Base-by-base conservation (phyloP, 2,888 invertebrate species). In the Melanchra persicariae region DNA sequence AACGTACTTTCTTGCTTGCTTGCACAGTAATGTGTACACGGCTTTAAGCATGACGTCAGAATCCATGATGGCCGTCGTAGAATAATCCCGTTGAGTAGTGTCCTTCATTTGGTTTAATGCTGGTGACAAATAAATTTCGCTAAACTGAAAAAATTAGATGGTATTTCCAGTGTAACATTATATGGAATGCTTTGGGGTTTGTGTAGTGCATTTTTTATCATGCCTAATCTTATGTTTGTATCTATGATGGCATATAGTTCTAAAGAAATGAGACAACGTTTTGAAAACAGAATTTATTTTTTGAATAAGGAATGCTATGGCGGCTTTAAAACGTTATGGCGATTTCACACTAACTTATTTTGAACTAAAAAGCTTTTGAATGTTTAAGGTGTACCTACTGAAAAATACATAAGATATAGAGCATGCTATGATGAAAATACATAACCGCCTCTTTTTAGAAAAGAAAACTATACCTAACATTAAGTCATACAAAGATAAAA, bases 101-200 rank as follows among this genome's bases (percentile, higher is more conserved):
- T 74, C 74, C 79, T 65, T 65, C 79, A 64, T 64, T 79, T 51
- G 17, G 26, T 74, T 65, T 54, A 67, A 58, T 10, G 19, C 10
- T 37, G 60, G 45, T 80, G 81, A 80, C 77, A 43, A 77, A 76
- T 80, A 15, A 15, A 43, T 62, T 75, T 62, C 76, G 49, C 43
- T 40, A 58, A 65, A 79, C 12, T 78, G 26, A 19, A 49, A 43
- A n/a, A n/a, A 49, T 22, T 26, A 49, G 49, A 22, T 26, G 52
- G 80, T 57, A 66, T 67, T 80, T 58, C 52, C 49, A 61, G 5
- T 47, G 43, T n/a, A 6, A 45, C 22, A 62, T 51, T 58, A 17
- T 19, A 57, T 58, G 12, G 26, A 17, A 47, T 43, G 17, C 0
- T 30, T 12, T 47, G 43, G 49, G 55, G 30, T 57, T 72, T 60